phyloP scores from a whole-genome alignment of 2,113 vertebrate genomes.

The Aplodontia rufa region DNA sequence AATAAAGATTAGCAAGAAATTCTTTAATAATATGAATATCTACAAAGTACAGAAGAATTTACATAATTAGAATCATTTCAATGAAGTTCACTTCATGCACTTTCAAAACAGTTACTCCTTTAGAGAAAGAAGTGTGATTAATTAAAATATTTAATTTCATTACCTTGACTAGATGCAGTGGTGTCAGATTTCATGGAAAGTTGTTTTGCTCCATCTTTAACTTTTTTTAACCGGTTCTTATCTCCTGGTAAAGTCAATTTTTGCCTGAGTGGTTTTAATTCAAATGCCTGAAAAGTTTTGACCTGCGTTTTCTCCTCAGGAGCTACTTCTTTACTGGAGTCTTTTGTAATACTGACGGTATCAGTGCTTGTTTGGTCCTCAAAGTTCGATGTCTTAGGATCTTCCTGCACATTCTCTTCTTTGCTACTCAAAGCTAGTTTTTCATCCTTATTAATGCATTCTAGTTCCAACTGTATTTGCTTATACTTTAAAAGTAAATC shows the following conservation, averaged over 20 bases:
- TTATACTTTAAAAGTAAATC: slow-evolving; percentile 96
- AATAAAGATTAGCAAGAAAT: neutral
- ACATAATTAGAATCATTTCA: slow-evolving; percentile 13
- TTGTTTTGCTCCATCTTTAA: slow-evolving; percentile 86
- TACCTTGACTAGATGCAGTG: slow-evolving; percentile 83
- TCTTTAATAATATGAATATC: neutral
- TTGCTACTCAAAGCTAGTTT: slow-evolving; percentile 90
- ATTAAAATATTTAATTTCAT: slow-evolving; percentile 33
- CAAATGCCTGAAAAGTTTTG: slow-evolving; percentile 95
- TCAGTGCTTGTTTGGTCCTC: slow-evolving; percentile 81
- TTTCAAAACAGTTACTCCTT: slow-evolving; percentile 8
- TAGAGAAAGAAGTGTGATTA: neutral
- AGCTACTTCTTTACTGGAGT: slow-evolving; percentile 76
- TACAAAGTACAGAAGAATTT: neutral
- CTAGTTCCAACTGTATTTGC: slow-evolving; percentile 97
- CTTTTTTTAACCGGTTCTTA: slow-evolving; percentile 86
- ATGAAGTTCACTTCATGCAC: neutral
- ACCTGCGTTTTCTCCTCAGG: slow-evolving; percentile 87
- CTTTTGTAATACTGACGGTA: slow-evolving; percentile 84
- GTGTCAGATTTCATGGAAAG: slow-evolving; percentile 76
- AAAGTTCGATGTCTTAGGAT: slow-evolving; percentile 69
- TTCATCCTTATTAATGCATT: slow-evolving; percentile 97
- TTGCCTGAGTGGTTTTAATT: slow-evolving; percentile 95
- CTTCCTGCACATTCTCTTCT: slow-evolving; percentile 80
- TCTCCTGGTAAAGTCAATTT: slow-evolving; percentile 90